Evolutionary conservation across 1,140 invertebrate genomes (phyloP), one percentile per base, ranked within the genome.

Genomic region (Chrysoperla carnea): DNA sequence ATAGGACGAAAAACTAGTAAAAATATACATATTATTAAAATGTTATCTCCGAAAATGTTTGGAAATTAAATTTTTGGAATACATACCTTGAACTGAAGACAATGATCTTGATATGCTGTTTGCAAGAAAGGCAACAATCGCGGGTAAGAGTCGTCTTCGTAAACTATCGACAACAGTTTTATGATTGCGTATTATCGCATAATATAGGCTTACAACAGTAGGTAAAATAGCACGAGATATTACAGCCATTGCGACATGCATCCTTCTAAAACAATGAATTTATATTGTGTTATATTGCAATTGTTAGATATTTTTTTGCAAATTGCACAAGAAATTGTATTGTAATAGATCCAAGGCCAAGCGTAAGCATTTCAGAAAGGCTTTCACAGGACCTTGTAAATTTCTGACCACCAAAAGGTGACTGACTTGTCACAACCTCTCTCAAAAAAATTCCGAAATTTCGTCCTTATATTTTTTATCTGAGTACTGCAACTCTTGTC

Each of bases 101-200:
- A 68, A 48, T 28, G 65, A 64, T 46, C 57, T 46, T 9, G 65
- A 65, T 36, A 68, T 50, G n/a, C 57, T 67, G 45, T 69, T 69
- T 9, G 61, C 64, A 2, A 67, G 50, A 46, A 66, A 67, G 11
- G 66, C 64, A 15, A 66, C 48, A 29, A 67, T 31, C 35, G 66
- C 59, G 35, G 64, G 64, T 13, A 68, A 47, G 0, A 63, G 43
- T 45, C 64, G 59, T 14, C 59, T 53, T 35, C 62, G 43, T 8
- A 58, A 37, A 38, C 47, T 58, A 38, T 57, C 51, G 6, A 59
- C 42, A 7, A 60, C 45, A 8, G 46, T 46, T 45, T 58, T 55
- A 40, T 55, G 53, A 31, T 56, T 56, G 28, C 51, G 40, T 36
- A 56, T 17, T 44, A 49, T 50, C 3, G 50, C 42, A 37, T 55